phyloP scores from a whole-genome alignment of 23 tunicate species.

The Trididemnum nubilum region DNA sequence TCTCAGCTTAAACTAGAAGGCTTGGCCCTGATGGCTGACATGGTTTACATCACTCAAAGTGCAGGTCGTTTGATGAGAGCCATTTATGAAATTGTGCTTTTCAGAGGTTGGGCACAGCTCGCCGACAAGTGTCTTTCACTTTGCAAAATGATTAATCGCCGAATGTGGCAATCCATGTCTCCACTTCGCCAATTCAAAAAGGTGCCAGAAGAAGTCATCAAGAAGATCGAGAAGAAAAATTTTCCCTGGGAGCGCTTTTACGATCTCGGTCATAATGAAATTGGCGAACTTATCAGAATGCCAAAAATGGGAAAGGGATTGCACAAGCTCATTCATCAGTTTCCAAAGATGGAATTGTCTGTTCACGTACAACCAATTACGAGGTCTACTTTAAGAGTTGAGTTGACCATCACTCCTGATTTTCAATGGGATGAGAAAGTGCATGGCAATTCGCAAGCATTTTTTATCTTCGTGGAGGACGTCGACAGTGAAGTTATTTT shows the following conservation, averaged over 20 bases:
- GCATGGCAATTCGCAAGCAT: conserved; percentile 87
- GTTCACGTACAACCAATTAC: conserved; percentile 99
- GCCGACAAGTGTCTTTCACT: conserved; percentile 91
- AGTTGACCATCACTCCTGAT: conserved; percentile 95
- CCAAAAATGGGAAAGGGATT: conserved; percentile 93
- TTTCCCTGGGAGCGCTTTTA: conserved; percentile 97
- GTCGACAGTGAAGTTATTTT: conserved; percentile 96
- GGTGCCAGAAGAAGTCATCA: conserved; percentile 85
- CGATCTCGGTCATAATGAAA: conserved; percentile 95
- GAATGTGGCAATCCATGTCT: conserved; percentile 99
- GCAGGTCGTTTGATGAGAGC: conserved; percentile 98
- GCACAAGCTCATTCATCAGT: conserved; percentile 93
- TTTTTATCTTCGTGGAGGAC: conserved; percentile 96
- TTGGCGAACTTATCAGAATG: conserved; percentile 89
- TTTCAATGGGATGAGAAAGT: conserved; percentile 98
- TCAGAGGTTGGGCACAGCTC: conserved; percentile 97
- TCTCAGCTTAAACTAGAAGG: conserved; percentile 94
- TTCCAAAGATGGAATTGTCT: conserved; percentile 96
- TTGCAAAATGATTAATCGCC: conserved; percentile 85
- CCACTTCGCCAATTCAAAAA: conserved; percentile 97
- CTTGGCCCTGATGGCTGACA: conserved; percentile 98
- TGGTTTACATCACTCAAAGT: conserved; percentile 97
- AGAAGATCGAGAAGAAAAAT: conserved; percentile 94
- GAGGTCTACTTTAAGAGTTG: conserved; percentile 88
- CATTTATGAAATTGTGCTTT: conserved; percentile 92